Conservation (phyloP, 2,797 vertebrate genomes). For the Tangara arthus region DNA sequence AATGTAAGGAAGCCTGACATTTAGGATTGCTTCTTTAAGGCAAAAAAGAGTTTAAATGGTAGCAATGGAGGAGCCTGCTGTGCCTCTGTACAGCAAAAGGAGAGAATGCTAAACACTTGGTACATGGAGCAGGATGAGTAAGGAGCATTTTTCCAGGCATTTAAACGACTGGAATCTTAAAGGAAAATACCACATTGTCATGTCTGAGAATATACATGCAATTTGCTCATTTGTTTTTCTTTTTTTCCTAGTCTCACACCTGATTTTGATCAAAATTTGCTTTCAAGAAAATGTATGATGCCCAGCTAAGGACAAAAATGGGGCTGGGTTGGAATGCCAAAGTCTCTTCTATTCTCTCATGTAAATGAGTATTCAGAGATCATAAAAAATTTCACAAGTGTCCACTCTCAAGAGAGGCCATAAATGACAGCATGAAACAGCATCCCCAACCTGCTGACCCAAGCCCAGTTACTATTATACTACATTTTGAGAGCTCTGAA, state of each 20-base stretch:
- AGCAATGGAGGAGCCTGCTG: background rate
- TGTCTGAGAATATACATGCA: background rate
- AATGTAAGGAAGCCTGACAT: background rate
- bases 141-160: background rate
- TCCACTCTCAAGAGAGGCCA: background rate
- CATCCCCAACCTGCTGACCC: background rate
- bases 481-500: constrained; percentile 9
- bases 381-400: background rate
- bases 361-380: background rate
- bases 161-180: background rate
- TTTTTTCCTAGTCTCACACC: background rate
- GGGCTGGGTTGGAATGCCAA: background rate
- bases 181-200: background rate
- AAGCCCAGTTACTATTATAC: background rate
- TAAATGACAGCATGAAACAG: background rate
- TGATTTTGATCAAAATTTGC: background rate
- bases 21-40: background rate
- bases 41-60: background rate
- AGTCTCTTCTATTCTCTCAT: background rate
- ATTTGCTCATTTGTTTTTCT: background rate
- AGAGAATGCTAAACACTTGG: background rate
- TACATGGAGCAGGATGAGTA: background rate
- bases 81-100: background rate
- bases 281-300: background rate
- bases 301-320: background rate